phyloP scores from a whole-genome alignment of 2,113 vertebrate genomes.

The Bucco capensis region DNA sequence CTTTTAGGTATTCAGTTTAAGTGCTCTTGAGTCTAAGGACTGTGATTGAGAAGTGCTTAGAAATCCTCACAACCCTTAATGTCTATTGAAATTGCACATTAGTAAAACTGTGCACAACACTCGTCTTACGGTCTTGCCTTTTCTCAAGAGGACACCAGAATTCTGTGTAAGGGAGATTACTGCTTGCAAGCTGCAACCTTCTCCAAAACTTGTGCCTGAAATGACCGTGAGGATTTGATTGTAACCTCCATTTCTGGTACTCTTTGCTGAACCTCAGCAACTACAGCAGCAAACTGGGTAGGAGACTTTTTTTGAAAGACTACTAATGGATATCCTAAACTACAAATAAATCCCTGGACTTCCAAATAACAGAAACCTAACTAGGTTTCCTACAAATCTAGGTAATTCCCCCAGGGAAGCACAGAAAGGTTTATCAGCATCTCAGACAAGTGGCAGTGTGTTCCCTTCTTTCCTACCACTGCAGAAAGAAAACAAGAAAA shows the following conservation, averaged over 20 bases:
- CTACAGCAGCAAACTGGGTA: neutral
- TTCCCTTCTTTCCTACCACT: neutral
- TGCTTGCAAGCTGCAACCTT: neutral
- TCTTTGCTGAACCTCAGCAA: neutral
- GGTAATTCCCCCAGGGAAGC: neutral
- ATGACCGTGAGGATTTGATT: neutral
- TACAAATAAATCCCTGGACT: neutral
- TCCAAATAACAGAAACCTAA: neutral
- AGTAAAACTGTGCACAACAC: neutral
- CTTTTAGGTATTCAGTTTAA: neutral
- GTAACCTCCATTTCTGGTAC: neutral
- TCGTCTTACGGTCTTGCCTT: neutral
- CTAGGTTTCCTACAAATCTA: neutral
- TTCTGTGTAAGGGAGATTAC: neutral
- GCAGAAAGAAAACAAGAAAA: neutral
- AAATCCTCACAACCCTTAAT: neutral
- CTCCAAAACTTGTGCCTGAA: neutral
- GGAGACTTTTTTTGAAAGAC: neutral
- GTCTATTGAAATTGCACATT: neutral
- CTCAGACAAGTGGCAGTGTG: neutral
- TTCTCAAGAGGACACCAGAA: neutral
- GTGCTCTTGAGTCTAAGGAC: neutral
- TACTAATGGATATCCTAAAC: neutral
- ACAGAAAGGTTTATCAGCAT: neutral
- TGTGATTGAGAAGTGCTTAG: neutral